Evolutionary conservation across 2,797 vertebrate species (phyloP).

Genomic region (Cirrhinus mrigala): DNA sequence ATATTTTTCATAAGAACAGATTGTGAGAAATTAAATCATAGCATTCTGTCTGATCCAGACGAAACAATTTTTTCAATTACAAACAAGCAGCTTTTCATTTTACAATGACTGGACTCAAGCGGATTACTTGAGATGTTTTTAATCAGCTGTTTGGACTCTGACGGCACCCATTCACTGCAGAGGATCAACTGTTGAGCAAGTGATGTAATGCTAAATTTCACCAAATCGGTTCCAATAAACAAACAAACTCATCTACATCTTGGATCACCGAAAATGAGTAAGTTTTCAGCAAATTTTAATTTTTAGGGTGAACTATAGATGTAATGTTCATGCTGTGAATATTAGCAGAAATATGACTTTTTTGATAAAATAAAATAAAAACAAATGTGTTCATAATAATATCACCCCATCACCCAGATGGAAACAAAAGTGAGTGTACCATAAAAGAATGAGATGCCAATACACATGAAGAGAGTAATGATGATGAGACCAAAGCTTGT

Average conservation of each 20-base stretch:
- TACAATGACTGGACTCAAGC: neutral
- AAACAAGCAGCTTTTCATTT: neutral
- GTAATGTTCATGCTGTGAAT: neutral
- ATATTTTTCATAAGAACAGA: neutral
- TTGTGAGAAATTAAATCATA: neutral
- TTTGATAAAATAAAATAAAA: neutral
- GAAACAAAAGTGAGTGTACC: constrained; percentile 68
- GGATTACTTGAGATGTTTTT: neutral
- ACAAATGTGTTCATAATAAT: neutral
- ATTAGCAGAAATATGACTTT: neutral
- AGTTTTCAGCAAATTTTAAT: neutral
- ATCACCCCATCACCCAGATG: neutral
- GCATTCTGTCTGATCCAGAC: neutral
- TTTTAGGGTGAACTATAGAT: neutral
- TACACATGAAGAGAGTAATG: constrained; percentile 88
- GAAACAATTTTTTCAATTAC: neutral
- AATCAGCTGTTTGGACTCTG: neutral
- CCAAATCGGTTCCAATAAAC: neutral
- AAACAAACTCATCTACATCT: neutral
- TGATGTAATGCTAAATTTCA: neutral
- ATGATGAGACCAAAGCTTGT: constrained; percentile 90
- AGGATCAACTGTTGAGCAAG: neutral
- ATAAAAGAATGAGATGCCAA: constrained; percentile 87
- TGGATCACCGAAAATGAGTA: neutral
- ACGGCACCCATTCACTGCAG: neutral